A percentile compares a stretch with the other conserved stretches of the same genome.
phyloP scores from a whole-genome alignment of 1,140 invertebrate species.

The Augochlora pura region DNA sequence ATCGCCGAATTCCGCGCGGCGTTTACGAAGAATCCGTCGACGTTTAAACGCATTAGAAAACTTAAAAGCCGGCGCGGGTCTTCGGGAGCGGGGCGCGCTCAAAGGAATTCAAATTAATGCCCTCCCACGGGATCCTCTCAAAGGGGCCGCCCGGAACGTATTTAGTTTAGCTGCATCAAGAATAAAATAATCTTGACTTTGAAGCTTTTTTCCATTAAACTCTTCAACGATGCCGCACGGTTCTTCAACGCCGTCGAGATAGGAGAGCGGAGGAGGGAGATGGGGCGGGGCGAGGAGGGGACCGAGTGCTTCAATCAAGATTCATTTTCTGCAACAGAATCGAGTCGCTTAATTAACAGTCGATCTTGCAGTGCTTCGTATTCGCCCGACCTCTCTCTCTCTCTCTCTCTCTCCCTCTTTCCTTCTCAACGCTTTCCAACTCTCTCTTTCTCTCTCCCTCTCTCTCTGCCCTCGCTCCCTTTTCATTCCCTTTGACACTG shows the following conservation, averaged over 20 bases:
- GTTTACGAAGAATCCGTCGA: not conserved
- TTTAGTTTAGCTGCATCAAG: not conserved
- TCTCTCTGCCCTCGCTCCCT: too few relatives aligned
- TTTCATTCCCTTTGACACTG: slow-evolving; percentile 1
- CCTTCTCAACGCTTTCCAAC: too few relatives aligned
- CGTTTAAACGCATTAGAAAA: not conserved
- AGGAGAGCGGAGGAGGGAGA: not conserved
- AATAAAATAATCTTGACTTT: slow-evolving; percentile 7
- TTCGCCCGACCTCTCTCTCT: not conserved
- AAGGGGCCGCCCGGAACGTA: not conserved
- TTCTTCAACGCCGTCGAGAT: not conserved
- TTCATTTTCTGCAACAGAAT: slow-evolving; percentile 42
- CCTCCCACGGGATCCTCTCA: not conserved
- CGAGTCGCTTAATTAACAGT: slow-evolving; percentile 42
- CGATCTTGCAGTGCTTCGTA: slow-evolving; percentile 32
- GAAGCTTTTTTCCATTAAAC: not conserved
- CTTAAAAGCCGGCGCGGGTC: not conserved
- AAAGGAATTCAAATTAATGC: slow-evolving; percentile 1
- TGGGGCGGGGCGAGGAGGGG: not conserved
- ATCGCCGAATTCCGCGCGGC: not conserved
- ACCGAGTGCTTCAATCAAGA: slow-evolving; percentile 11
- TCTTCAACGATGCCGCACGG: not conserved
- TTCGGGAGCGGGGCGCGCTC: not conserved
- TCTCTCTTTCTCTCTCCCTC: not conserved
- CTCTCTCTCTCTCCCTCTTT: too few relatives aligned